Conservation (phyloP, 2,888 invertebrate genomes). For the Taphrorychus bicolor region DNA sequence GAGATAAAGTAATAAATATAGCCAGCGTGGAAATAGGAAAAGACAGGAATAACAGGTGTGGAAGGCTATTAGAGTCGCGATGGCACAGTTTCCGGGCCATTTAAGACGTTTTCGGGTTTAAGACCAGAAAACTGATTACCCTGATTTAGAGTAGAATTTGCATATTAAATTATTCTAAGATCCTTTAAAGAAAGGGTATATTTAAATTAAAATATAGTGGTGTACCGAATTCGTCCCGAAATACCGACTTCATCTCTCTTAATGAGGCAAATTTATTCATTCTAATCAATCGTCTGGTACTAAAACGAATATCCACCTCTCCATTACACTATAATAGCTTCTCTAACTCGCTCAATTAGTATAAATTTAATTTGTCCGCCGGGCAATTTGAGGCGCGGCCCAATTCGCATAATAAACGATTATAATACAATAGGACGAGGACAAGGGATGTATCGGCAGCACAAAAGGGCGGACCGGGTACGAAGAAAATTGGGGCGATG, state of each 20-base stretch:
- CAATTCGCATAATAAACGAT: background rate
- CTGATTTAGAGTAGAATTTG: no score
- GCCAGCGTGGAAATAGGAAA: background rate
- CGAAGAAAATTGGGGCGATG: background rate
- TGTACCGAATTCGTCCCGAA: no score
- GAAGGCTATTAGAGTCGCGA: background rate
- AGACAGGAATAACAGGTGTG: background rate
- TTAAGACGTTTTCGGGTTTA: no score
- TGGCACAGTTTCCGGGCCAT: no score
- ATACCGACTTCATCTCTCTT: no score
- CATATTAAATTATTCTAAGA: no score
- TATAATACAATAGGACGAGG: background rate
- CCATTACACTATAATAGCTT: slow-evolving; percentile 2
- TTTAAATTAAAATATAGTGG: no score
- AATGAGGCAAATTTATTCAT: no score
- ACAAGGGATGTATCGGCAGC: background rate
- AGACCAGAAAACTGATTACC: no score
- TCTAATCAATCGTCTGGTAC: background rate
- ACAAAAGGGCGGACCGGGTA: background rate
- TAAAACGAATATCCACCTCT: no score
- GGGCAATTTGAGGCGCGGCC: background rate
- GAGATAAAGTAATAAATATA: background rate
- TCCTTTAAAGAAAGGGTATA: no score
- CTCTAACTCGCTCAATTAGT: background rate
- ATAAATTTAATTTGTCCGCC: slow-evolving; percentile 1